Evolutionary conservation across 2,888 invertebrate genomes (phyloP), one percentile per base, ranked within the genome.

Genomic region (Podotricha telesiphe): DNA sequence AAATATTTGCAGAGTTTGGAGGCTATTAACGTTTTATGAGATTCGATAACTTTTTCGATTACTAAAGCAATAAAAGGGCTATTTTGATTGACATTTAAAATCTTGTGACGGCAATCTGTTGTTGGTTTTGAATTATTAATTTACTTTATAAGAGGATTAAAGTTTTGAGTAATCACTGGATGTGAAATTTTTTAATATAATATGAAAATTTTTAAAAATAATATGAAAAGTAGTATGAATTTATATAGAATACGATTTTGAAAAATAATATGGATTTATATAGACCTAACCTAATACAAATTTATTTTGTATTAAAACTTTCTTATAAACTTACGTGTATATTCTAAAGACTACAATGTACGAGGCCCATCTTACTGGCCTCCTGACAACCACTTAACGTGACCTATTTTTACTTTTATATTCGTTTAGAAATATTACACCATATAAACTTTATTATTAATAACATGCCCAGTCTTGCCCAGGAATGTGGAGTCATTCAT

Each of bases 21-120:
- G 59, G 28, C 67, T 67, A 59, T 67, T 67, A 70, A 70, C 64
- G 63, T 64, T 70, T 67, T 64, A 67, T 53, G 64, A 67, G 59
- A 64, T 70, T 59, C 53, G 59, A 48, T 63, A 70, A 67, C 70
- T 70, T 70, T 70, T 70, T 64, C 67, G 53, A 67, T 70, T 67
- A 70, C 63, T 37, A 17, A 58, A 51, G 37, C 28, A 58, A 67
- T 51, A 64, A 67, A 67, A 37, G 34, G 37, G 53, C 53, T 67
- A 55, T 53, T 67, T 53, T 53, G 47, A 67, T 53, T 55, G 67
- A 67, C 67, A 55, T 53, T 67, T 37, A 47, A 67, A 62, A 62
- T 13, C 17, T 45, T 45, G n/a, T 47, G 62, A 47, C 51, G n/a
- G 11, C 20, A 56, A 56, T 55, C 34, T n/a, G 17, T 48, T 6